Evolutionary conservation across 2,888 invertebrate genomes (phyloP), one percentile per base, ranked within the genome.

Genomic region (Epiblema foenella): DNA sequence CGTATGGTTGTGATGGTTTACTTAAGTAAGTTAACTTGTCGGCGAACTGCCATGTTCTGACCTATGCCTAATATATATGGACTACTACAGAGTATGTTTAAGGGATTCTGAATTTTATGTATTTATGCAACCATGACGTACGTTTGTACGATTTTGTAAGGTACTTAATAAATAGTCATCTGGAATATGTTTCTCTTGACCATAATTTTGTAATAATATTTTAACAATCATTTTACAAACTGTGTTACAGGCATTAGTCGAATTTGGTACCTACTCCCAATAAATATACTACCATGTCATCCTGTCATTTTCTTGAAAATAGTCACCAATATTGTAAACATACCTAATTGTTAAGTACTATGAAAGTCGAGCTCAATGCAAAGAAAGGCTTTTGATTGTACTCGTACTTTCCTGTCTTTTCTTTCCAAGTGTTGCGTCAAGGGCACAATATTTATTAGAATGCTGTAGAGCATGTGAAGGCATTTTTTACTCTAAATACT

Each of bases 1-100:
- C 91, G 92, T 89, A 91, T 89, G 91, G 91, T 93, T 93, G 93
- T 93, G 93, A 93, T 90, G 92, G 89, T 91, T 92, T 93, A 93
- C 92, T 91, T 93, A 93, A 91, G 91, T 93, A 92, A 93, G 90
- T 90, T 90, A 91, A 89, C 85, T 89, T 87, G 89, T 88, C 87
- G 86, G 85, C 89, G 86, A 88, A 86, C 85, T 83, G 83, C 84
- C 82, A 71, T 85, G 81, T 88, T 86, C 71, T 86, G 83, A 83
- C 83, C 79, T 84, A 81, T 80, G 81, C 79, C 81, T 82, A 84
- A 81, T 83, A 84, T 85, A 81, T 82, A 58, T 64, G 68, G 68
- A 72, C 68, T 72, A 68, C 42, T 56, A 66, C 66, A 67, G 66
- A 67, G 18, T 70, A 66, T 56, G 66, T 66, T 42, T 71, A 71